Base-by-base conservation (phyloP, 2,113 vertebrate species). In the Telmatochromis sp. region DNA sequence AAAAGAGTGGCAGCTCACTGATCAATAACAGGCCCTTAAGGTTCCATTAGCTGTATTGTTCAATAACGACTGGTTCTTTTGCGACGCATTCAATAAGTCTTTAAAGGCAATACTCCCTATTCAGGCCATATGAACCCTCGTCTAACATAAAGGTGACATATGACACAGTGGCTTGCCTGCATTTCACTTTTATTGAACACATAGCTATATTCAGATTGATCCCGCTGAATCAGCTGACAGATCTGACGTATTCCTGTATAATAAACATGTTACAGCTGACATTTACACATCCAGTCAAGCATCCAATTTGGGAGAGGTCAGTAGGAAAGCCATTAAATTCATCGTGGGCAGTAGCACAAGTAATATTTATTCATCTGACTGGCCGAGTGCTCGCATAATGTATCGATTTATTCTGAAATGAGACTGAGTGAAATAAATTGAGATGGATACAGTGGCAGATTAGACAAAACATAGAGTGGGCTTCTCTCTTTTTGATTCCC, bases 21-120 rank as follows among this genome's bases (percentile, higher is more conserved):
- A 93, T 93, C 88, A 85, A 93, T 92, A 85, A 49, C 21, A 37
- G 82, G 63, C 92, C 86, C 88, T 92, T 87, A 91, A 91, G 87
- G 87, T 86, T 92, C 92, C 88, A 91, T 93, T 92, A 92, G 89
- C 83, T 80, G 53, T 45, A 83, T 86, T 92, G 85, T 91, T 88
- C 86, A 86, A 83, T 92, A 90, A 93, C 28, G 11, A 91, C 90
- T 57, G 33, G 31, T 80, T 91, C 84, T 83, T 90, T 88, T 63
- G 60, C 88, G 47, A 70, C 54, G 70, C 87, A 86, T 91, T 81
- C 86, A 88, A 92, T 88, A 82, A 33, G 82, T 89, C 82, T 75
- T 87, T 82, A 83, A 55, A 84, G 73, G 80, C 55, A 31, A 84
- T 21, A 49, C 51, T 85, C 75, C 47, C 63, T 84, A 79, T 84